phyloP scores from a whole-genome alignment of 2,888 invertebrate genomes.

The Trichogramma evanescens region DNA sequence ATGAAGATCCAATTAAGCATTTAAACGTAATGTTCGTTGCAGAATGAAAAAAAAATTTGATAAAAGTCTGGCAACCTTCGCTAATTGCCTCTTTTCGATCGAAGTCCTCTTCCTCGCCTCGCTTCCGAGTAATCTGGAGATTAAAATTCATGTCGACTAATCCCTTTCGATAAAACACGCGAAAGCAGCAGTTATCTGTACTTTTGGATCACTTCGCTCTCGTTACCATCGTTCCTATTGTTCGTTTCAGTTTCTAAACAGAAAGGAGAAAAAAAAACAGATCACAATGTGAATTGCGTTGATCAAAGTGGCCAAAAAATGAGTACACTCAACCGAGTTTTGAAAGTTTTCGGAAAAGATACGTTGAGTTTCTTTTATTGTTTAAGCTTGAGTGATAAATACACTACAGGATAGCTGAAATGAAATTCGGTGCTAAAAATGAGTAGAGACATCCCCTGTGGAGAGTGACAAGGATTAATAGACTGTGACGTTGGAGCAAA shows the following conservation, averaged over 20 bases:
- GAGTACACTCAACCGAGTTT: too few relatives aligned
- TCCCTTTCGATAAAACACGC: constrained; percentile 8
- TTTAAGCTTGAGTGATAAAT: too few relatives aligned
- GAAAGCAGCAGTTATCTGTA: constrained; percentile 9
- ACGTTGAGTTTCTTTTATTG: too few relatives aligned
- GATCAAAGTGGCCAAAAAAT: background rate
- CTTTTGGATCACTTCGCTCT: background rate
- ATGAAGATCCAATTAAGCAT: too few relatives aligned
- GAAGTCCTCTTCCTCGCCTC: background rate
- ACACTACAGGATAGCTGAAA: too few relatives aligned
- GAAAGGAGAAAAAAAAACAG: too few relatives aligned
- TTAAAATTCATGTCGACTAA: constrained; percentile 18
- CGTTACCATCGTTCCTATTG: too few relatives aligned
- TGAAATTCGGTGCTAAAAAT: too few relatives aligned
- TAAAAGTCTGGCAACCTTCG: background rate
- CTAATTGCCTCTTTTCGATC: constrained; percentile 19
- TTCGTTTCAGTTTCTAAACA: too few relatives aligned
- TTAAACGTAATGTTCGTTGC: too few relatives aligned
- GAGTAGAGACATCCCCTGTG: background rate
- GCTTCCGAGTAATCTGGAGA: constrained; percentile 5
- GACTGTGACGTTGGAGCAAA: constrained; percentile 1
- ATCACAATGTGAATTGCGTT: too few relatives aligned
- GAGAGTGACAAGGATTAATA: constrained; percentile 5
- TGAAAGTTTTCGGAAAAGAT: too few relatives aligned
- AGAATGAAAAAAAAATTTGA: background rate